phyloP scores from a whole-genome alignment of 1,140 invertebrate genomes.

The Branchinecta lynchi region DNA sequence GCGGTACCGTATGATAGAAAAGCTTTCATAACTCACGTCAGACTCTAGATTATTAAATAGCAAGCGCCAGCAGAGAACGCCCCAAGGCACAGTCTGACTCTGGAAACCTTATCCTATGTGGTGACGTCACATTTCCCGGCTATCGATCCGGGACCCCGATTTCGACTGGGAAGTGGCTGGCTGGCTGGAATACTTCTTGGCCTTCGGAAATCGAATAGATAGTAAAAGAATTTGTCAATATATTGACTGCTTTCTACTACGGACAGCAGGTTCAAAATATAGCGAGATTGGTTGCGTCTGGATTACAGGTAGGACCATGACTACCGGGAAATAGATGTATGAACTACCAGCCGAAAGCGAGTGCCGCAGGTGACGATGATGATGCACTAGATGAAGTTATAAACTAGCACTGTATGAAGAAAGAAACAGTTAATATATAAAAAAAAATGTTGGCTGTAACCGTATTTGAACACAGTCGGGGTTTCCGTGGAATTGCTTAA shows the following conservation, averaged over 20 bases:
- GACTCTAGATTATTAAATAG: too few relatives aligned
- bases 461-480: too few relatives aligned
- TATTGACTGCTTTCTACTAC: neutral
- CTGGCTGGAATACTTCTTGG: neutral
- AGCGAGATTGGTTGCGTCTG: neutral
- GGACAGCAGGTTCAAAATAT: too few relatives aligned
- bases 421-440: too few relatives aligned
- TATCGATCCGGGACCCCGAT: constrained; percentile 4
- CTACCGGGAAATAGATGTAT: neutral
- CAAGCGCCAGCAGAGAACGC: too few relatives aligned
- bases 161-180: neutral
- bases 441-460: too few relatives aligned
- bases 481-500: too few relatives aligned
- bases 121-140: neutral
- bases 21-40: too few relatives aligned
- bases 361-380: neutral
- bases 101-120: too few relatives aligned
- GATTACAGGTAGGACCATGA: neutral
- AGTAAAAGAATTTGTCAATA: neutral
- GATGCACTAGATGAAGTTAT: neutral
- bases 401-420: neutral
- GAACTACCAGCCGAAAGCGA: neutral
- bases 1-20: too few relatives aligned
- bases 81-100: too few relatives aligned
- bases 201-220: constrained; percentile 9